Conservation (phyloP, 2,888 invertebrate species). For the Phymatocera aterrima region DNA sequence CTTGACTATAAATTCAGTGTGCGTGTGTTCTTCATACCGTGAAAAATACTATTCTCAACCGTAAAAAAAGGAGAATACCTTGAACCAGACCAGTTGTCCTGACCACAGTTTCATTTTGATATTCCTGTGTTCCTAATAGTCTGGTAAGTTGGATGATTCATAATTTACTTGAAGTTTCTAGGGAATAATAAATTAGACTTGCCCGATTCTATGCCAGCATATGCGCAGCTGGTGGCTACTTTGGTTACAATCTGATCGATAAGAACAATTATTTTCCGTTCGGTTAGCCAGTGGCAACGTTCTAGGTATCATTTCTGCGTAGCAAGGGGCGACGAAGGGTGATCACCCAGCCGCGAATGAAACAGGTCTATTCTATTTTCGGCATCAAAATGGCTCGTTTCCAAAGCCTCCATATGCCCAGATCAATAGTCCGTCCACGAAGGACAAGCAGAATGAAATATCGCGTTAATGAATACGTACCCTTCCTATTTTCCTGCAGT, state of each 20-base stretch:
- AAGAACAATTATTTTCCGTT: not conserved
- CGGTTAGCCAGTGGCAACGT: not conserved
- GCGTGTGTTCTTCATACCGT: not conserved
- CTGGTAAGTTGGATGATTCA: not conserved
- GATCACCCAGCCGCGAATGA: slow-evolving; percentile 9
- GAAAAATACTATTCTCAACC: not conserved
- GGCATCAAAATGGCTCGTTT: slow-evolving; percentile 7
- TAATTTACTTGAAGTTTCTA: not conserved
- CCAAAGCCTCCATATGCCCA: not conserved
- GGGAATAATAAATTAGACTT: not conserved
- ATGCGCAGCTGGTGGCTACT: not conserved
- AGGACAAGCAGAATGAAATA: not conserved
- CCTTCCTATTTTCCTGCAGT: not conserved
- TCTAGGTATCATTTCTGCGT: not conserved
- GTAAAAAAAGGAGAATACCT: not conserved
- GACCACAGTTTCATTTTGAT: not conserved
- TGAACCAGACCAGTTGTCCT: not conserved
- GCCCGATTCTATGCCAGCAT: not conserved
- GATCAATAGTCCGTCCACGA: not conserved
- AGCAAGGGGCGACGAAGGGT: not conserved
- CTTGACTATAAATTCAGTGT: too few species aligned
- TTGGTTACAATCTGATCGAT: slow-evolving; percentile 11
- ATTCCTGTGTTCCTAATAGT: not conserved
- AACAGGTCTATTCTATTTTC: slow-evolving; percentile 25
- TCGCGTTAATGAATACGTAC: not conserved